These are phyloP conservation scores for Tribolium castaneum DNA, from an alignment of 1,140 invertebrate species.

Conservation along the genomic window DNA sequence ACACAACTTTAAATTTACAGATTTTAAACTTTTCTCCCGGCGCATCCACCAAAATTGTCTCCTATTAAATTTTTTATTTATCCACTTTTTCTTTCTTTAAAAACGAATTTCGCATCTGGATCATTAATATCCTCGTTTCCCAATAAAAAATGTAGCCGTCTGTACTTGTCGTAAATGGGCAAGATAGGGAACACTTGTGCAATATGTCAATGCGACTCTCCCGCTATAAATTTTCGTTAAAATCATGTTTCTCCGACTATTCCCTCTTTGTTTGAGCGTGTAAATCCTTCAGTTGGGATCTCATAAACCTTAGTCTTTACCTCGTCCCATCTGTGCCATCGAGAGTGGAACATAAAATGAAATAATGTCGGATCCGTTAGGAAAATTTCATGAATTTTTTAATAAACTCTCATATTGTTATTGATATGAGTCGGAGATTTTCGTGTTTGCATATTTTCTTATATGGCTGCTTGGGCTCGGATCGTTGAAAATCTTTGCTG, in stretches of 20 bases:
- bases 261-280: background rate
- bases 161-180: background rate
- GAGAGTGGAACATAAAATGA: background rate
- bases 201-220: background rate
- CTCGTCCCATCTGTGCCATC: background rate
- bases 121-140: too few species aligned
- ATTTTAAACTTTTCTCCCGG: too few species aligned
- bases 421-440: background rate
- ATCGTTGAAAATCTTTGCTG: background rate
- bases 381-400: conserved; percentile 21
- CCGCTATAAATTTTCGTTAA: background rate
- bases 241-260: background rate
- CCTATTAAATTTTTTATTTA: too few species aligned
- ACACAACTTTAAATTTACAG: too few species aligned
- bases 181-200: background rate
- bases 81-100: too few species aligned
- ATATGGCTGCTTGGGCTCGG: background rate
- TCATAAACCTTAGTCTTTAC: background rate
- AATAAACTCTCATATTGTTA: background rate
- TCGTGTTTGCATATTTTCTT: background rate
- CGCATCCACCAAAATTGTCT: too few species aligned
- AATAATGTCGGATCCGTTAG: background rate
- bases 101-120: too few species aligned
- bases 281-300: background rate
- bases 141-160: background rate